A percentile compares a stretch with the other conserved stretches of the same genome.
Conservation (phyloP, 2,113 vertebrate genomes). For the Alectura lathami region DNA sequence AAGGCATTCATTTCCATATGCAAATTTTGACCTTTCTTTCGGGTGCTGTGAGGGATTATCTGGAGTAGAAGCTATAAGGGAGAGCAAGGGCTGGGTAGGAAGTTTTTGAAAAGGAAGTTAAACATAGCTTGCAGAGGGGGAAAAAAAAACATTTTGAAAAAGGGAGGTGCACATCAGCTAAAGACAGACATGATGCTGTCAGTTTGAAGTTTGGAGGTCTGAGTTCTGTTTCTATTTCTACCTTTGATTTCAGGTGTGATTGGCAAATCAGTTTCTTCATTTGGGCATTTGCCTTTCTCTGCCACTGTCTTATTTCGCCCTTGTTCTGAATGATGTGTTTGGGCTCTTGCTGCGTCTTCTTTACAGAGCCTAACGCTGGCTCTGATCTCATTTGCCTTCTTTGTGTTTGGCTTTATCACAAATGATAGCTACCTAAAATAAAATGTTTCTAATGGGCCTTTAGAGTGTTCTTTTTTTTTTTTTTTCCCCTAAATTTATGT, state of each 20-base stretch:
- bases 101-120: neutral
- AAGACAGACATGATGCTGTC: neutral
- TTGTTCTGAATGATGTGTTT: neutral
- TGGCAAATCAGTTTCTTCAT: neutral
- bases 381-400: neutral
- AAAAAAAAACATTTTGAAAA: too few species aligned
- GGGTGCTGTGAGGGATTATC: neutral
- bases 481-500: neutral
- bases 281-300: neutral
- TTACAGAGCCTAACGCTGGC: neutral
- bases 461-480: neutral
- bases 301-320: neutral
- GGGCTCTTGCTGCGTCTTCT: neutral
- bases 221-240: neutral
- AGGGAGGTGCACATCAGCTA: neutral
- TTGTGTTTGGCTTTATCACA: conserved; percentile 2
- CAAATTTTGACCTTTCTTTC: neutral
- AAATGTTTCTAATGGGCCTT: neutral
- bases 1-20: neutral
- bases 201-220: neutral
- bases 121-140: neutral
- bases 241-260: neutral
- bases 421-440: neutral
- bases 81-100: neutral
- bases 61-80: neutral